Conservation (phyloP, 2,113 vertebrate species). For the Spheniscus mendiculus region DNA sequence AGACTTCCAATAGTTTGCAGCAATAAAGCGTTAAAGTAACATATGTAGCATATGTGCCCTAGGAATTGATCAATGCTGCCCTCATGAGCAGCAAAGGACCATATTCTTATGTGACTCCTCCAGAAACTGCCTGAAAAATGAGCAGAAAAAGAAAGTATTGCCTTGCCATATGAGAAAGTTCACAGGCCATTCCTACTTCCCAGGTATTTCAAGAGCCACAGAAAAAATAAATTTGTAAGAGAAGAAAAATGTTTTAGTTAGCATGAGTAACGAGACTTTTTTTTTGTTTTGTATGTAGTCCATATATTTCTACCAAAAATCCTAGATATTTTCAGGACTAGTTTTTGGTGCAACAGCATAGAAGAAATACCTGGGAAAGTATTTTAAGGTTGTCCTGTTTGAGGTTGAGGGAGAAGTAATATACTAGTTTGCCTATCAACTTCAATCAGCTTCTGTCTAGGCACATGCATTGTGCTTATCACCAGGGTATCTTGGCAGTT, state of each 20-base stretch:
- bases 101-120: background rate
- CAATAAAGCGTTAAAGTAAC: background rate
- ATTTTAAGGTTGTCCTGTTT: background rate
- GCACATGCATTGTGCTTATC: background rate
- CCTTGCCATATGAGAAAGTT: background rate
- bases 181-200: background rate
- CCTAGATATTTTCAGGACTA: background rate
- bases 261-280: background rate
- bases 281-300: background rate
- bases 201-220: background rate
- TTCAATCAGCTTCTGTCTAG: background rate
- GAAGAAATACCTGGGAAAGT: background rate
- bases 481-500: background rate
- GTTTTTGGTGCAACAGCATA: background rate
- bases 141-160: background rate
- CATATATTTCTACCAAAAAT: background rate
- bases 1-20: background rate
- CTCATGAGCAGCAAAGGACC: background rate
- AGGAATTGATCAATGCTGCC: background rate
- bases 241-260: background rate
- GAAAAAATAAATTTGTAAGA: background rate
- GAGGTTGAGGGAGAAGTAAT: background rate
- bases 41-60: background rate
- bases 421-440: background rate
- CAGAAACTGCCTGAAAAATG: background rate